Conservation (phyloP, 1,140 invertebrate species). For the Drosophila paulistorum region DNA sequence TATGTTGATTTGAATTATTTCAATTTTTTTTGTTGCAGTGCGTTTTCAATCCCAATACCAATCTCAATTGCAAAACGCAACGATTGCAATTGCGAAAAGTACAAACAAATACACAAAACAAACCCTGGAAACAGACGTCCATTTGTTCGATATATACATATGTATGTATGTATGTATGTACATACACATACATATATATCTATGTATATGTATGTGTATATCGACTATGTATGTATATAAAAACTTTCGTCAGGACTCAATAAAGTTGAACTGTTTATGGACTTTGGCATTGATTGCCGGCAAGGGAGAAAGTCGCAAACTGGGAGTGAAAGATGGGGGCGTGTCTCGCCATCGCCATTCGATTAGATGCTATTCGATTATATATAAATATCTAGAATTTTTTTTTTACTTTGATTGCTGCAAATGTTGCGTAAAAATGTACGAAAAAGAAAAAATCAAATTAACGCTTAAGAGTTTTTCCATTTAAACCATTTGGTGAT, state of each 20-base stretch:
- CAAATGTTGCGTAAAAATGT: constrained; percentile 52
- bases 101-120: constrained; percentile 26
- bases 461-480: constrained; percentile 42
- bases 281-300: constrained; percentile 50
- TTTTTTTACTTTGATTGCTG: constrained; percentile 46
- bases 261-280: constrained; percentile 63
- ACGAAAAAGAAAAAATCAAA: constrained; percentile 27
- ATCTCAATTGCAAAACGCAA: neutral
- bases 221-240: constrained; percentile 22
- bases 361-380: constrained; percentile 57
- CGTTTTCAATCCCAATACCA: constrained; percentile 1
- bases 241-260: constrained; percentile 52
- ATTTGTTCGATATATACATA: constrained; percentile 20
- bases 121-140: constrained; percentile 26
- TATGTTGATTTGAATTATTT: neutral
- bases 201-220: neutral
- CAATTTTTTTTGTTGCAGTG: constrained; percentile 19
- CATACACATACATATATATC: too few relatives aligned
- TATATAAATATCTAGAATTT: constrained; percentile 60
- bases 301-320: neutral
- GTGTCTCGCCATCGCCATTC: constrained; percentile 33
- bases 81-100: constrained; percentile 45
- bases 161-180: neutral
- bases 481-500: constrained; percentile 22
- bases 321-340: constrained; percentile 13